Base-by-base conservation (phyloP, 1,140 invertebrate species). In the Ceratina calcarata region DNA sequence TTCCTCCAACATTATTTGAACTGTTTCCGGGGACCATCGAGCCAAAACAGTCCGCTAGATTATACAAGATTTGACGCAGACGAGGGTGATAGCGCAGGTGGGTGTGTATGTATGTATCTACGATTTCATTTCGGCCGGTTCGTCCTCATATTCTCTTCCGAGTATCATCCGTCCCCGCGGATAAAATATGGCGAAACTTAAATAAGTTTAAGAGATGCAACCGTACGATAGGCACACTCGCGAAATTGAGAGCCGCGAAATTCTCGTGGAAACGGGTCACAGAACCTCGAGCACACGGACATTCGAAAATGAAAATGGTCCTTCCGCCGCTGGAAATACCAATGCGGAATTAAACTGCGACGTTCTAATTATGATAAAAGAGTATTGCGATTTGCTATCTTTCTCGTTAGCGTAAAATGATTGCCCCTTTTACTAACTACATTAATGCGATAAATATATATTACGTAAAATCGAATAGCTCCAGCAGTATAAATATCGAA, bases 181-280 rank as follows among this genome's bases (percentile, higher is more conserved):
- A 86, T 87, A 87, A 88, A 86, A 88, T 88, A 88, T 78, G 78
- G 81, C 77, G 58, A 74, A 88, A 88, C 78, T 88, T 88, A 87
- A 88, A 88, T 87, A 88, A 88, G 81, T 88, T 88, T 86, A 86
- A 81, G 69, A 88, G 86, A 88, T 88, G 83, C 86, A 80, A 79
- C 82, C 55, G 83, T 58, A 61, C 72, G 86, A 87, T 87, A 87
- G 78, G 86, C 75, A 81, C 83, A 73, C 81, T 80, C 75, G 66
- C 24, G 49, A 80, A 81, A 86, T 86, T 86, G 84, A 64, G 78
- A 72, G 55, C 62, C 64, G 45, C 55, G 51, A 51, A 57, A 69
- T 82, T 55, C 37, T 57, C 65, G 6, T 16, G 49, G 68, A 53
- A 72, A 27, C 51, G 20, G 69, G 60, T 72, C 60, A 20, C 51